Evolutionary conservation across 2,113 vertebrate genomes (phyloP).

Genomic region (Dromas ardeola): DNA sequence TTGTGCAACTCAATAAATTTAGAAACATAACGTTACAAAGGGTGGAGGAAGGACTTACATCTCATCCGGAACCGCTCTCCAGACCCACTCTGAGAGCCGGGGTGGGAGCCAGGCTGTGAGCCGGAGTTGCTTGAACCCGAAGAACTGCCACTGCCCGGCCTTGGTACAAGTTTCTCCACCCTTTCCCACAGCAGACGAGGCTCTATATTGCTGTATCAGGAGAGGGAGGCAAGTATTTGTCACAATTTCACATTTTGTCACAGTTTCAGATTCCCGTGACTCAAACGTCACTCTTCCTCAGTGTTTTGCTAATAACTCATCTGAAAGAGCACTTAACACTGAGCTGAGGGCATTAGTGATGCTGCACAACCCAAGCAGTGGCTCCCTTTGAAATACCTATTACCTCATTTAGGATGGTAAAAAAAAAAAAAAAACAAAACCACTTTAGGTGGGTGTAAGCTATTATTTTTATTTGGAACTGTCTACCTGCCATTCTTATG

Average conservation of each 20-base stretch:
- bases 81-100: slow-evolving; percentile 90
- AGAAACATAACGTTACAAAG: rapidly evolving
- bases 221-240: background rate
- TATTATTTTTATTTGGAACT: background rate
- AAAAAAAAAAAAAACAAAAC: background rate
- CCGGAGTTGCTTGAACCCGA: slow-evolving; percentile 95
- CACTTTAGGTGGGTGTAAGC: background rate
- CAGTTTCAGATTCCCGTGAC: background rate
- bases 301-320: background rate
- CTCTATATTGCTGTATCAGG: slow-evolving; percentile 83
- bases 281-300: background rate
- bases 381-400: background rate
- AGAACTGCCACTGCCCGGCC: slow-evolving; percentile 91
- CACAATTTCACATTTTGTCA: no score
- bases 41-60: slow-evolving; percentile 78
- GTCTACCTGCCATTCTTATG: background rate
- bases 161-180: slow-evolving; percentile 92
- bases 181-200: slow-evolving; percentile 94
- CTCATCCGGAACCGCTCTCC: slow-evolving; percentile 92
- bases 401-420: background rate
- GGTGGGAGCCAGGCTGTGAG: slow-evolving; percentile 87
- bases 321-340: background rate
- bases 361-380: background rate
- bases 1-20: background rate
- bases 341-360: background rate